Evolutionary conservation across 2,797 vertebrate genomes (phyloP), one percentile per base, ranked within the genome.

Genomic region (Rhynchotus rufescens): DNA sequence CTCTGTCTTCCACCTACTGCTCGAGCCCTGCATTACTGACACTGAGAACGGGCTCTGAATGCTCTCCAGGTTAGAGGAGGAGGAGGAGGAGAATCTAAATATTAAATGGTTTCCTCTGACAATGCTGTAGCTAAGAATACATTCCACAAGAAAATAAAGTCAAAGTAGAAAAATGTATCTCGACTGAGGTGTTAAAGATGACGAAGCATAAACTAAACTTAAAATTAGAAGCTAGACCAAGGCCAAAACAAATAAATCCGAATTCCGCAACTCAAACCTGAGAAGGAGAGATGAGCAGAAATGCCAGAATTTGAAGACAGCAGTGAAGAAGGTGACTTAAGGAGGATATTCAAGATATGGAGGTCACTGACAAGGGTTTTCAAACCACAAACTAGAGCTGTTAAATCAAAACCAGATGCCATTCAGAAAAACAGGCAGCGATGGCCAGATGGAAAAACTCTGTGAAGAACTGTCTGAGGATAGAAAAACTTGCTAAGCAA

Each of bases 401-500:
- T 92, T 87, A 93, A 95, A 96, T 93, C 4, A 23, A 83, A 92
- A 87, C 2, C 92, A 95, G 76, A 95, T 89, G 93, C 90, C 56
- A 64, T 42, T 16, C 38, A 79, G 82, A 87, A 92, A 93, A 94
- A 20, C 38, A 80, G 66, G 23, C 62, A 56, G 47, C 51, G 71
- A 91, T 84, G 67, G 56, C 91, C 92, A 96, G 92, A 95, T 92
- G 92, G 80, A 67, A 94, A 79, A 93, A 92, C 85, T 78, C 74
- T 89, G 82, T 79, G 64, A 94, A 90, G 92, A 93, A 79, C 77
- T 85, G 76, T 89, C 69, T 69, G 89, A 84, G 34, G 69, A 94
- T 80, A 77, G 90, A 91, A 80, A 84, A 49, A 0, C 1, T 51
- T 66, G 38, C 72, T 83, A 90, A 87, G 75, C 72, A 80, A 75